Evolutionary conservation across 2,797 vertebrate species (phyloP), one percentile per base, ranked within the genome.

Genomic region (Hippopotamyrus pictus): DNA sequence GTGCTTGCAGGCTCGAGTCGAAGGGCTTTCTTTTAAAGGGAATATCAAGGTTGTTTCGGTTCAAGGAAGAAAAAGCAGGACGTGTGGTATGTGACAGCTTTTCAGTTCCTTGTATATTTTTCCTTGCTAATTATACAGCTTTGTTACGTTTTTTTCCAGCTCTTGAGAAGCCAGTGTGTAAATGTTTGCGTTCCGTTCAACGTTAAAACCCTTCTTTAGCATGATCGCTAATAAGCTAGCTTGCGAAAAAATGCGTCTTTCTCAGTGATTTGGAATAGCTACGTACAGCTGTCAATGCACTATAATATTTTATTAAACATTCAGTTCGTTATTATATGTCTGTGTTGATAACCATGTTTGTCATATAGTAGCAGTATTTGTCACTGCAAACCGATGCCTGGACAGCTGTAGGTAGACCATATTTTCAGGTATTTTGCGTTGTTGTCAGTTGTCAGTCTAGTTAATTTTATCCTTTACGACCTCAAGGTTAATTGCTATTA

Each of bases 1-100:
- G 48, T 33, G 29, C 29, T 33, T 86, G 50, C n/a, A 53, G 82
- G 48, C 53, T 69, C 33, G 89, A 90, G 79, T 86, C 48, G 69
- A 76, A 88, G 29, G 89, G 88, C 89, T 90, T 82, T 86, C 73
- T 88, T 90, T 91, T 92, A 92, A 92, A 92, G 90, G 90, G 41
- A 73, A 90, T 89, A 92, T 57, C 90, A 91, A 92, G 92, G 92
- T 92, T 93, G 89, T 88, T 91, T 91, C 89, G 92, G 91, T 90
- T 89, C 54, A 88, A 88, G 86, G 37, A 89, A 87, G 90, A 88
- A 89, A 88, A 22, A 90, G 83, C 89, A 48, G 88, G 73, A 83
- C 88, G 59, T 48, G 37, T 87, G 92, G 91, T 92, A 88, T 53
- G 90, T 91, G 9, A 1, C 11, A 50, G 17, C 1, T 25, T 14